phyloP scores from a whole-genome alignment of 2,113 vertebrate species.

The Struthidea cinerea region DNA sequence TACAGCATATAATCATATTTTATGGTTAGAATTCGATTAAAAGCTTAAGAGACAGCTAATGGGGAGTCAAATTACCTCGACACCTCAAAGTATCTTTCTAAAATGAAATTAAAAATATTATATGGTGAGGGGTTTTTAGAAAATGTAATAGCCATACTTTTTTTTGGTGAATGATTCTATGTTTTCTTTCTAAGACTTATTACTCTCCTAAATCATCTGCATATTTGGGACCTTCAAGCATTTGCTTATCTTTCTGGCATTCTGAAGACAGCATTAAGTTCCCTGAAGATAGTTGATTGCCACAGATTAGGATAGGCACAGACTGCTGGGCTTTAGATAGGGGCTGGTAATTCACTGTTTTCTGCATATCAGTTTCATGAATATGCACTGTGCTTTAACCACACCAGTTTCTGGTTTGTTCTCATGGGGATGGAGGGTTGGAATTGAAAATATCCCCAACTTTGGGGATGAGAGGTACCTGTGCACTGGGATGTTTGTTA shows the following conservation, averaged over 20 bases:
- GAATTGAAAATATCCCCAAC: not conserved
- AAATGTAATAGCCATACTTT: not conserved
- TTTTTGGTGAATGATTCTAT: not conserved
- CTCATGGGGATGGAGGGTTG: not conserved
- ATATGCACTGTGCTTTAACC: not conserved
- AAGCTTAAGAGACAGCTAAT: conserved; percentile 15
- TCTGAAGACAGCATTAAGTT: not conserved
- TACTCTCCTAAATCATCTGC: not conserved
- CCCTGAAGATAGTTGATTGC: not conserved
- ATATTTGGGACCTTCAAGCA: not conserved
- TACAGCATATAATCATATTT: conserved; percentile 19
- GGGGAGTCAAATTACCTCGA: not conserved
- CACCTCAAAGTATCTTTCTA: not conserved
- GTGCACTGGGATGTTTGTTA: not conserved
- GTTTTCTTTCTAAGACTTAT: not conserved
- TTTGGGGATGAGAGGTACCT: not conserved
- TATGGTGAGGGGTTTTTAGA: not conserved
- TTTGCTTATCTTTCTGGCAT: not conserved
- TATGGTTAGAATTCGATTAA: conserved; percentile 14
- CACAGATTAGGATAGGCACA: not conserved
- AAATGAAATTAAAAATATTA: not conserved
- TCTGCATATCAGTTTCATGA: not conserved
- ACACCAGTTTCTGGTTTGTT: not conserved
- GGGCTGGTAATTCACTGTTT: not conserved
- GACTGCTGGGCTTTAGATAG: not conserved